Evolutionary conservation across 2,113 vertebrate species (phyloP).

Genomic region (Urocynchramus pylzowi): DNA sequence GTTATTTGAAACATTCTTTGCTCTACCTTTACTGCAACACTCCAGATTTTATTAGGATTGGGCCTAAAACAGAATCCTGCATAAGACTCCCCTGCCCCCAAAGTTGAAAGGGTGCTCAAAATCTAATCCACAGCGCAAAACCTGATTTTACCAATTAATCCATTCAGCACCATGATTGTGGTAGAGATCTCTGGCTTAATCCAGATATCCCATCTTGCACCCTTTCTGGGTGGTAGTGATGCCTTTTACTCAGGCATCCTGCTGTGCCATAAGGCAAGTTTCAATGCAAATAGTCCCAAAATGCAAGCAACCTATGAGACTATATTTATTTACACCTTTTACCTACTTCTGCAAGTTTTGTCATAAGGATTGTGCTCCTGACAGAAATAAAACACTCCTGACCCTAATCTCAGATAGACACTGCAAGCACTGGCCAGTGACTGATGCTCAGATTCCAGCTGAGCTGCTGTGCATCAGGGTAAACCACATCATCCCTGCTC

Average conservation of each 20-base stretch:
- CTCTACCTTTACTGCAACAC: rapidly evolving
- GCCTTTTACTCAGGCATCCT: background rate
- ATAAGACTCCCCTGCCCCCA: background rate
- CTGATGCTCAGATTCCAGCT: background rate
- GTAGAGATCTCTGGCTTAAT: background rate
- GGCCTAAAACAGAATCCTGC: background rate
- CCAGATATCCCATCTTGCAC: background rate
- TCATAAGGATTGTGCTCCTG: background rate
- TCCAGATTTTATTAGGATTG: background rate
- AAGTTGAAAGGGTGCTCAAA: background rate
- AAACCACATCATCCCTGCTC: background rate
- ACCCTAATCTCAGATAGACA: background rate
- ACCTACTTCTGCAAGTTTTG: background rate
- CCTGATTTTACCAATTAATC: background rate
- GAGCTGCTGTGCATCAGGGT: background rate
- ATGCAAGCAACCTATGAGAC: background rate
- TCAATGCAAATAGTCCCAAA: background rate
- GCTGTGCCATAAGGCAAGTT: background rate
- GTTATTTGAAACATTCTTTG: background rate
- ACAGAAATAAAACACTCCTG: background rate
- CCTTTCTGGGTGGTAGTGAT: background rate
- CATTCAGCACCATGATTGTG: background rate
- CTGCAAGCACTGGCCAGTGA: background rate
- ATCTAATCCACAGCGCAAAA: background rate
- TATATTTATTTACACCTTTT: background rate